Conservation (phyloP, 2,888 invertebrate species). For the Itoplectis maculator region DNA sequence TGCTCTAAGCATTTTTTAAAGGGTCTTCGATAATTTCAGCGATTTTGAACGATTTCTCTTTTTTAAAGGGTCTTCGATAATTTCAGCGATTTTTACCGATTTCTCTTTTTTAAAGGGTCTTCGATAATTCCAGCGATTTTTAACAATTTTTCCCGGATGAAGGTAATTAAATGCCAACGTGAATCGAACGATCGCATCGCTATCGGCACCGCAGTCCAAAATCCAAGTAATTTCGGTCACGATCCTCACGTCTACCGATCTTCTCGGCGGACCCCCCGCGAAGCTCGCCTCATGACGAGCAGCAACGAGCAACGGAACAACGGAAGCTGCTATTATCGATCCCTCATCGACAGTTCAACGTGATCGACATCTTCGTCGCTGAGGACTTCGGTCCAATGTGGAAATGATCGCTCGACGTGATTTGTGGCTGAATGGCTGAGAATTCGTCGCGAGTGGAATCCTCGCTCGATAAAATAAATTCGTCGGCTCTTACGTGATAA, state of each 20-base stretch:
- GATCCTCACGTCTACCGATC: background rate
- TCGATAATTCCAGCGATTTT: too few relatives aligned
- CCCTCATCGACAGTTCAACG: background rate
- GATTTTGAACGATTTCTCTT: too few relatives aligned
- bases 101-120: too few relatives aligned
- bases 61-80: too few relatives aligned
- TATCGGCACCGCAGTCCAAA: too few relatives aligned
- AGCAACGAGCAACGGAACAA: background rate
- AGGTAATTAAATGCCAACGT: too few relatives aligned
- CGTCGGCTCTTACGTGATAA: slow-evolving; percentile 68
- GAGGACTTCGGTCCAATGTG: background rate
- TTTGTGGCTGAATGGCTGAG: background rate
- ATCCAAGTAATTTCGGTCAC: slow-evolving; percentile 6
- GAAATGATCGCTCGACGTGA: background rate
- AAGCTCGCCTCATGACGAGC: slow-evolving; percentile 45
- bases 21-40: too few relatives aligned
- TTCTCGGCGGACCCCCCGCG: background rate
- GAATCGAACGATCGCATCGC: too few relatives aligned
- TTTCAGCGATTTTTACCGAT: too few relatives aligned
- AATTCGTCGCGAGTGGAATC: slow-evolving; percentile 10
- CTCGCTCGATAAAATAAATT: background rate
- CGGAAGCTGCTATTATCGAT: slow-evolving; percentile 4
- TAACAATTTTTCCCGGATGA: too few relatives aligned
- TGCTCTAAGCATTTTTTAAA: too few relatives aligned
- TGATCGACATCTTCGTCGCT: background rate